phyloP scores from a whole-genome alignment of 2,888 invertebrate genomes.

The Drosophila dives region DNA sequence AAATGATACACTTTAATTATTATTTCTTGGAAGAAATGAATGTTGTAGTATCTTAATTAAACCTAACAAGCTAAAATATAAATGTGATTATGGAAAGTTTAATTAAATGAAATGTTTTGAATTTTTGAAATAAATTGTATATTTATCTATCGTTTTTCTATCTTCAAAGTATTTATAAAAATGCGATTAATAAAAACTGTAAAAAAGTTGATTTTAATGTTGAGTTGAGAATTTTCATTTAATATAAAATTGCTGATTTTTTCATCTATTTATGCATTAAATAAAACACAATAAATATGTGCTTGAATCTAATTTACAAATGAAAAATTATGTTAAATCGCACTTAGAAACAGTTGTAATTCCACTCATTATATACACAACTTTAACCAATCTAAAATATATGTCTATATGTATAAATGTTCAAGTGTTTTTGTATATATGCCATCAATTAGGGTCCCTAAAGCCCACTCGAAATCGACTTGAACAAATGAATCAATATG shows the following conservation, averaged over 20 bases:
- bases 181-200: neutral
- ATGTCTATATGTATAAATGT: neutral
- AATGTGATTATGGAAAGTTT: neutral
- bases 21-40: neutral
- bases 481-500: slow-evolving; percentile 14
- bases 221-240: neutral
- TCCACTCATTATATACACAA: neutral
- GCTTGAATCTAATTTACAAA: neutral
- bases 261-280: neutral
- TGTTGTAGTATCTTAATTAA: neutral
- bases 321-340: neutral
- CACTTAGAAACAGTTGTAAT: neutral
- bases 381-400: neutral
- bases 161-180: neutral
- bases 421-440: neutral
- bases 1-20: neutral
- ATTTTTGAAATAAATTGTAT: neutral
- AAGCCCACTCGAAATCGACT: neutral
- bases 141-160: neutral
- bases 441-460: neutral
- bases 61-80: neutral
- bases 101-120: neutral
- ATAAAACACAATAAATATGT: too few relatives aligned
- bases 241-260: neutral
- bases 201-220: neutral